Percentiles rank a stretch among this genome's conserved stretches.
phyloP scores from a whole-genome alignment of 2,113 vertebrate species.

The Ceuthmochares aereus region DNA sequence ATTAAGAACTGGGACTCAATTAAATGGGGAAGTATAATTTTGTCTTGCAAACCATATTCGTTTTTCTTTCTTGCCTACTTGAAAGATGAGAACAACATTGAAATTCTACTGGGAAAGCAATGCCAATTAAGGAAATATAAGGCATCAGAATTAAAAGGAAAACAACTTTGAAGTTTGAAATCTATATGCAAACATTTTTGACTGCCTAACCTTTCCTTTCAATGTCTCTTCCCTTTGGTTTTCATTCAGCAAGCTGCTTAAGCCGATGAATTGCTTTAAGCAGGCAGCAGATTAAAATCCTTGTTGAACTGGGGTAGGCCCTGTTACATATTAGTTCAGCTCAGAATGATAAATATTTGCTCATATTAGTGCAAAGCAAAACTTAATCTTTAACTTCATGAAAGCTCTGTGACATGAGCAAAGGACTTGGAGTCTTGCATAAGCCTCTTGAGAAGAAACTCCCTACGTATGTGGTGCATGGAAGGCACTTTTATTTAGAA shows the following conservation, averaged over 20 bases:
- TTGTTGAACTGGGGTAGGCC: background rate
- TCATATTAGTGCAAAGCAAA: background rate
- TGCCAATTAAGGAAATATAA: background rate
- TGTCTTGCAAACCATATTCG: background rate
- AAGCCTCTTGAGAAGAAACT: background rate
- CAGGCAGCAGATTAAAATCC: background rate
- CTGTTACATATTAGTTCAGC: background rate
- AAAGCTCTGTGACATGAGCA: background rate
- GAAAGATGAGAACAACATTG: background rate
- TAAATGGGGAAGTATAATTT: background rate
- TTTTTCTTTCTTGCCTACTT: background rate
- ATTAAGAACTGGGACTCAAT: background rate
- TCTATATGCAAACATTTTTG: background rate
- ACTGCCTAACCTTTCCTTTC: background rate
- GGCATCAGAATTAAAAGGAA: background rate
- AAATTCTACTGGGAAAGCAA: background rate
- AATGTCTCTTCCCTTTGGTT: background rate
- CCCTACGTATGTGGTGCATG: fast-evolving
- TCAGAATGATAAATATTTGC: slow-evolving; percentile 34
- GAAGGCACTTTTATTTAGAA: background rate
- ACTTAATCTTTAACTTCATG: background rate
- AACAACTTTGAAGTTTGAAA: background rate
- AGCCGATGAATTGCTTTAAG: background rate
- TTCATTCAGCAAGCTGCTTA: background rate
- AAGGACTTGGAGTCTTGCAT: background rate